phyloP scores from a whole-genome alignment of 2,797 vertebrate species.

The Phalloptychus januarius region DNA sequence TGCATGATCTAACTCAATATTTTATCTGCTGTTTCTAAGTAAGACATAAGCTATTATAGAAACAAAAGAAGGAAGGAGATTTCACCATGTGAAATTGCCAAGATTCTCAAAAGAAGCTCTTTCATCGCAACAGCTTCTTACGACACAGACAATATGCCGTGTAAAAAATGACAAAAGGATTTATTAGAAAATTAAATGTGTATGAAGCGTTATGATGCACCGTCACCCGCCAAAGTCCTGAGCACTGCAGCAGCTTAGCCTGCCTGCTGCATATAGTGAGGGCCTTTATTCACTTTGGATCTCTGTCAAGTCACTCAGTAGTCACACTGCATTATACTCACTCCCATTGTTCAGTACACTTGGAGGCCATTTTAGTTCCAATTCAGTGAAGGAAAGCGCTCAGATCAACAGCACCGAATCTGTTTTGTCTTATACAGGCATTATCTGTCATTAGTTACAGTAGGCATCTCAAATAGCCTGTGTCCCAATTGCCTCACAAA shows the following conservation, averaged over 20 bases:
- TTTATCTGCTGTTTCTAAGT: background rate
- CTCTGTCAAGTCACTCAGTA: slow-evolving; percentile 83
- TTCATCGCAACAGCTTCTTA: slow-evolving; percentile 54
- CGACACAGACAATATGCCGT: slow-evolving; percentile 45
- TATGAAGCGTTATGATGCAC: slow-evolving; percentile 72
- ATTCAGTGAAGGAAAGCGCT: slow-evolving; percentile 72
- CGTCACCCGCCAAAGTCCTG: slow-evolving; percentile 75
- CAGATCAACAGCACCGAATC: slow-evolving; percentile 61
- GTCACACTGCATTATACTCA: slow-evolving; percentile 83
- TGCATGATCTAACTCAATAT: background rate
- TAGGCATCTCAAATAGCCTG: slow-evolving; percentile 28
- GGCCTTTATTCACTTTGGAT: slow-evolving; percentile 83
- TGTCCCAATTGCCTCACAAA: slow-evolving; percentile 8
- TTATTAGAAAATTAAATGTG: slow-evolving; percentile 76
- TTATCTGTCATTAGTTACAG: slow-evolving; percentile 59
- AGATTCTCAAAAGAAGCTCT: slow-evolving; percentile 35
- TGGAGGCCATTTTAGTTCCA: slow-evolving; percentile 83
- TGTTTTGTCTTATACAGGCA: slow-evolving; percentile 60
- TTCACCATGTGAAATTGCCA: slow-evolving; percentile 2
- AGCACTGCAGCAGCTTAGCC: slow-evolving; percentile 77
- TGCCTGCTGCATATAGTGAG: slow-evolving; percentile 76
- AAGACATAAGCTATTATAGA: slow-evolving; percentile 11
- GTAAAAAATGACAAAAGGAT: slow-evolving; percentile 68
- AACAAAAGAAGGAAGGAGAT: background rate
- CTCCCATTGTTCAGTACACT: slow-evolving; percentile 81